phyloP scores from a whole-genome alignment of 1,140 invertebrate genomes.

The Danaus melanippus region DNA sequence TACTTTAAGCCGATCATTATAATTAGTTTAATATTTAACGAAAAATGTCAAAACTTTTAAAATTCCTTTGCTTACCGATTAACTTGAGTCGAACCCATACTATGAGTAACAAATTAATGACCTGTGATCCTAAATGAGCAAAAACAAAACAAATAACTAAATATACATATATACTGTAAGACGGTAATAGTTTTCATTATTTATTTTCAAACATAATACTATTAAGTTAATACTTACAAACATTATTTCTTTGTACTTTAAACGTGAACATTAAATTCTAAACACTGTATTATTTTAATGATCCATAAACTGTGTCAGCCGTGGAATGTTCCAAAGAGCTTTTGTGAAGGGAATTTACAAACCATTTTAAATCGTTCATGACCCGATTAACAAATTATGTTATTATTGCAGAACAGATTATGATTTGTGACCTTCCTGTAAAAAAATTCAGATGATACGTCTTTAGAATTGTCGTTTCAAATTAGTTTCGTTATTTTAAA shows the following conservation, averaged over 20 bases:
- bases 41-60: too few relatives aligned
- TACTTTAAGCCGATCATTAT: too few relatives aligned
- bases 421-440: too few relatives aligned
- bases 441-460: too few relatives aligned
- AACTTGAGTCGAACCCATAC: too few relatives aligned
- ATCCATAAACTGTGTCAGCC: slow-evolving; percentile 37
- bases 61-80: too few relatives aligned
- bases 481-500: too few relatives aligned
- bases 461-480: too few relatives aligned
- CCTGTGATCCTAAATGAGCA: not conserved
- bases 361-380: slow-evolving; percentile 21
- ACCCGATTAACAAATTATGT: slow-evolving; percentile 18
- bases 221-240: slow-evolving; percentile 8
- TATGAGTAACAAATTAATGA: not conserved
- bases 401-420: not conserved
- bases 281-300: slow-evolving; percentile 42
- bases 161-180: too few relatives aligned
- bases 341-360: slow-evolving; percentile 18
- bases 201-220: slow-evolving; percentile 3
- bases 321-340: slow-evolving; percentile 25
- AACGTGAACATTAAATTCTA: slow-evolving; percentile 22
- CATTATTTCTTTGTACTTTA: slow-evolving; percentile 15
- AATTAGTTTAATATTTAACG: too few relatives aligned
- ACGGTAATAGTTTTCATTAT: too few relatives aligned
- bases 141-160: too few relatives aligned